These are phyloP conservation scores for Eonycteris spelaea DNA, from an alignment of 2,113 vertebrate species.

Conservation along the genomic window DNA sequence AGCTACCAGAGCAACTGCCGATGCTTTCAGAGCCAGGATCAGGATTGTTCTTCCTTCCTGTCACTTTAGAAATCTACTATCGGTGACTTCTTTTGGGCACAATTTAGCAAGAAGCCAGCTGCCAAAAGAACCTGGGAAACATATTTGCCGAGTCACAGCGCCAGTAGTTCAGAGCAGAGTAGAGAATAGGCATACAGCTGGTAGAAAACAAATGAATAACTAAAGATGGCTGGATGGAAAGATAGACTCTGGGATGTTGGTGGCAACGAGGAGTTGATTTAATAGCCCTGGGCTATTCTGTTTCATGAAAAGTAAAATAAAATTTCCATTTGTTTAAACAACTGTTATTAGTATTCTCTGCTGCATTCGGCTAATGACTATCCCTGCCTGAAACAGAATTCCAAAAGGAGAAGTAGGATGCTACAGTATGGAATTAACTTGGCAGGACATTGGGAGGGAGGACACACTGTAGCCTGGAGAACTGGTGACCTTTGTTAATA, in stretches of 20 bases:
- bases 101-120: conserved; percentile 19
- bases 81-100: background rate
- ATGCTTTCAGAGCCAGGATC: background rate
- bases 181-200: background rate
- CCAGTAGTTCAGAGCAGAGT: background rate
- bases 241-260: background rate
- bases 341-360: background rate
- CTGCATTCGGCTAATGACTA: background rate
- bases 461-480: background rate
- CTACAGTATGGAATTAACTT: background rate
- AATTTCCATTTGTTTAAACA: background rate
- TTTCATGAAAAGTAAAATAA: background rate
- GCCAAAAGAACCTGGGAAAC: conserved; percentile 1
- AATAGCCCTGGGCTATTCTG: background rate
- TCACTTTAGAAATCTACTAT: background rate
- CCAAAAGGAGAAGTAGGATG: background rate
- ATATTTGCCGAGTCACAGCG: background rate
- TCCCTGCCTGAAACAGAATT: background rate
- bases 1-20: background rate
- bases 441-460: background rate
- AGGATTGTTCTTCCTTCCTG: background rate
- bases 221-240: background rate
- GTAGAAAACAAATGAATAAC: background rate
- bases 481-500: background rate
- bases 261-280: background rate